These are phyloP conservation scores for Parambassis ranga DNA, from an alignment of 2,797 vertebrate species.

Conservation along the genomic window DNA sequence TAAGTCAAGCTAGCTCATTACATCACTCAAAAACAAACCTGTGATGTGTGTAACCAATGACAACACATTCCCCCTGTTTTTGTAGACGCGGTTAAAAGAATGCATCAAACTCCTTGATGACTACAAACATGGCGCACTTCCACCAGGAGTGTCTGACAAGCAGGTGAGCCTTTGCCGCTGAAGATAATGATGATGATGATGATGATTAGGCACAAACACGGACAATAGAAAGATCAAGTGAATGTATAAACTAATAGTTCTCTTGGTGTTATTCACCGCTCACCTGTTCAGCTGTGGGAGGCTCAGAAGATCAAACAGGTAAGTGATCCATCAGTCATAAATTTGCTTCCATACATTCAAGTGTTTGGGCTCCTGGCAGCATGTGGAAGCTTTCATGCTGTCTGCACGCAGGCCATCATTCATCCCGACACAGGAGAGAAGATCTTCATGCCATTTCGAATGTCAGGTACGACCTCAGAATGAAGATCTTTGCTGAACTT, in stretches of 20 bases:
- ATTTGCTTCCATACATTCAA: conserved; percentile 34
- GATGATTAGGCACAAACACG: too few species aligned
- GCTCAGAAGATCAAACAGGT: conserved; percentile 99
- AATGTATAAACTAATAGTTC: too few species aligned
- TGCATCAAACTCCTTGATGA: conserved; percentile 91
- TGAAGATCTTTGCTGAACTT: conserved; percentile 70
- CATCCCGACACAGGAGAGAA: conserved; percentile 97
- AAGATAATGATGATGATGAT: not conserved
- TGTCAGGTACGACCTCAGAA: conserved; percentile 90
- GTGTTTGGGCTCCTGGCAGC: conserved; percentile 34
- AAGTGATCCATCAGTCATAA: conserved; percentile 42
- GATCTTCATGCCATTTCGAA: conserved; percentile 99
- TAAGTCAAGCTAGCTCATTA: too few species aligned
- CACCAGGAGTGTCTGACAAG: conserved; percentile 79
- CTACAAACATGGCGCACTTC: conserved; percentile 86
- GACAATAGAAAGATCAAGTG: too few species aligned
- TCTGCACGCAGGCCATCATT: conserved; percentile 90
- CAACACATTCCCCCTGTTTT: too few species aligned
- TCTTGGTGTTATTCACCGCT: conserved; percentile 17
- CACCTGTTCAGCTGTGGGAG: conserved; percentile 88
- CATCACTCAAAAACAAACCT: too few species aligned
- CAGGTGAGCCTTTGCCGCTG: conserved; percentile 68
- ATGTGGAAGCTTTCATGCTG: conserved; percentile 70
- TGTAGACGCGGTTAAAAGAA: conserved; percentile 86
- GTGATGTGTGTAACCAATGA: too few species aligned